These are phyloP conservation scores for Pandion haliaetus DNA, from an alignment of 2,113 vertebrate genomes.

Conservation along the genomic window DNA sequence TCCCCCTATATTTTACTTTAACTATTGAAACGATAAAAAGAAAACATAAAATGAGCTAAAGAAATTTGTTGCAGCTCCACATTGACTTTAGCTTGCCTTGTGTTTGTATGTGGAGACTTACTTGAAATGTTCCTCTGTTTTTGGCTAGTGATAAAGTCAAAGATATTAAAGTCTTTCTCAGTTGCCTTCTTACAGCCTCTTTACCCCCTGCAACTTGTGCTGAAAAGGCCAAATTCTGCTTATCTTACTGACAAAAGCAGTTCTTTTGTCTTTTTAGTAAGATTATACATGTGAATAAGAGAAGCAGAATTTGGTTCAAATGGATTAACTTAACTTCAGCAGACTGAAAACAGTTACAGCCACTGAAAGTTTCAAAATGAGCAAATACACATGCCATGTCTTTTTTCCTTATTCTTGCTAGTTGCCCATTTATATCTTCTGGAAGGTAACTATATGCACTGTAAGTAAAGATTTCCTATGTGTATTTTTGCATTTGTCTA, in stretches of 20 bases:
- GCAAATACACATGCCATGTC: not conserved
- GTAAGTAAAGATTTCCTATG: not conserved
- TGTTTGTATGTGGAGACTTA: not conserved
- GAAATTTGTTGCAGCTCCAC: not conserved
- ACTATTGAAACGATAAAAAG: not conserved
- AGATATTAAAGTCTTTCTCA: not conserved
- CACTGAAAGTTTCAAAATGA: not conserved
- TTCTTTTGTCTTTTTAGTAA: not conserved
- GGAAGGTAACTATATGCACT: not conserved
- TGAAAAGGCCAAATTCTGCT: not conserved
- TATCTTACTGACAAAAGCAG: not conserved
- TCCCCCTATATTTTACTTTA: not conserved
- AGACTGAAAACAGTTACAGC: not conserved
- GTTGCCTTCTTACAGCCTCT: not conserved
- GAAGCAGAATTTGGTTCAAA: not conserved
- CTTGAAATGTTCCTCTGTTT: not conserved
- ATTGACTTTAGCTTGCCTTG: not conserved
- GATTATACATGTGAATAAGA: not conserved
- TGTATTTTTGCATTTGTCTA: not conserved
- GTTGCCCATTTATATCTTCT: not conserved
- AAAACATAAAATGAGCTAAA: not conserved
- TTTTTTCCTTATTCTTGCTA: not conserved
- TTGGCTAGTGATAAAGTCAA: not conserved
- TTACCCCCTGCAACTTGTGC: not conserved
- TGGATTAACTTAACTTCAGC: not conserved